These are phyloP conservation scores for Lepisosteus oculatus DNA, from an alignment of 2,113 vertebrate species.

Conservation along the genomic window DNA sequence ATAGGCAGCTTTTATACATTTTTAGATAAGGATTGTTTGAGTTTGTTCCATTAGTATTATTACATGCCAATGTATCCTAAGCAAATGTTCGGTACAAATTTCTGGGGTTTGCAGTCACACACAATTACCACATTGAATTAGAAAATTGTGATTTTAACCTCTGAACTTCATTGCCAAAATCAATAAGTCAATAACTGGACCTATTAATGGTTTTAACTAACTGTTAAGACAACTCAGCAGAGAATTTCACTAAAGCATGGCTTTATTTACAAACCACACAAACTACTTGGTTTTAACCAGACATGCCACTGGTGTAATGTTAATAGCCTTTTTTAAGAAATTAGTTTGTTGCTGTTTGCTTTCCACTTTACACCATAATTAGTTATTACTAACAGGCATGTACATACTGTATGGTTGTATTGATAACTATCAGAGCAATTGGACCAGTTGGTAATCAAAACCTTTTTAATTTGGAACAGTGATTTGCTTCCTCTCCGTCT, in stretches of 20 bases:
- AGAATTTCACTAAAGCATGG: background rate
- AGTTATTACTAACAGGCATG: too few relatives aligned
- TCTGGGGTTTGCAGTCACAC: slow-evolving; percentile 25
- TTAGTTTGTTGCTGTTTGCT: too few relatives aligned
- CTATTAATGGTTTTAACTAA: slow-evolving; percentile 16
- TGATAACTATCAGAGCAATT: too few relatives aligned
- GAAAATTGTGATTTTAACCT: slow-evolving; percentile 43
- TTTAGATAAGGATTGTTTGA: background rate
- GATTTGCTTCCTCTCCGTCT: too few relatives aligned
- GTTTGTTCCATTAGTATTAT: slow-evolving; percentile 13
- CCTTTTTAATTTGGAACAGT: too few relatives aligned
- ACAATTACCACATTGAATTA: slow-evolving; percentile 44
- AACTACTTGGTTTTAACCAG: background rate
- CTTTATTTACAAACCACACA: background rate
- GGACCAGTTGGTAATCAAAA: too few relatives aligned
- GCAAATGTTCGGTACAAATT: slow-evolving; percentile 28
- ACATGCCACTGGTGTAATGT: background rate
- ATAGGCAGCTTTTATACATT: slow-evolving; percentile 18
- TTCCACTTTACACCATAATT: too few relatives aligned
- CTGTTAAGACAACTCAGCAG: slow-evolving; percentile 4
- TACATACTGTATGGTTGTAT: too few relatives aligned
- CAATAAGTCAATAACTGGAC: slow-evolving; percentile 40
- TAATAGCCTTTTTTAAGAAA: background rate
- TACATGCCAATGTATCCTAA: slow-evolving; percentile 29
- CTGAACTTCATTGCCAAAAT: slow-evolving; percentile 36